Evolutionary conservation across 2,888 invertebrate species (phyloP).

Genomic region (Cetonia aurata): DNA sequence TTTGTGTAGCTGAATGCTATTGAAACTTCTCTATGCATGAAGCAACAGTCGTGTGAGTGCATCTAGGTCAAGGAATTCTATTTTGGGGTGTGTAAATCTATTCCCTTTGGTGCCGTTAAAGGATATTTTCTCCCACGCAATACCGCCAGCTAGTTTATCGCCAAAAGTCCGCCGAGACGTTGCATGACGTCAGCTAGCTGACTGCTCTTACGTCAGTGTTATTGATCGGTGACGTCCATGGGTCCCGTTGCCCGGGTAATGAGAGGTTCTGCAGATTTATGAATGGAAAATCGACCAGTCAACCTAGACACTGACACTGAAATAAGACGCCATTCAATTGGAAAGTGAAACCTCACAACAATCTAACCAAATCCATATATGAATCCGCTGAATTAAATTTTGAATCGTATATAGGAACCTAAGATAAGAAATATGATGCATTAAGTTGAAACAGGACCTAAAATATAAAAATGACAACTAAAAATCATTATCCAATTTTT

Average conservation of each 20-base stretch:
- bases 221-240: slow-evolving; percentile 53
- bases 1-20: too few relatives aligned
- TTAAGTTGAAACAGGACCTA: too few relatives aligned
- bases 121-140: slow-evolving; percentile 52
- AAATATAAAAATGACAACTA: too few relatives aligned
- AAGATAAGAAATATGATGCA: too few relatives aligned
- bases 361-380: too few relatives aligned
- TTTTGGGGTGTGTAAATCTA: slow-evolving; percentile 49
- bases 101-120: slow-evolving; percentile 47
- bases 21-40: neutral
- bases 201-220: slow-evolving; percentile 54
- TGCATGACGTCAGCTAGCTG: slow-evolving; percentile 56
- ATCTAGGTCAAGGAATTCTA: slow-evolving; percentile 54
- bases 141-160: slow-evolving; percentile 44
- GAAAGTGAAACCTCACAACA: slow-evolving; percentile 52
- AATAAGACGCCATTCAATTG: slow-evolving; percentile 46
- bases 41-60: slow-evolving; percentile 42
- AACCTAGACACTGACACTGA: slow-evolving; percentile 55
- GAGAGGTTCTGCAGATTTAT: slow-evolving; percentile 51
- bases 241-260: slow-evolving; percentile 55
- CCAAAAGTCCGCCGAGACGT: slow-evolving; percentile 56
- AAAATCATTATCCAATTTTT: too few relatives aligned
- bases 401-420: too few relatives aligned
- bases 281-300: slow-evolving; percentile 56
- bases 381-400: too few relatives aligned